phyloP scores from a whole-genome alignment of 2,888 invertebrate genomes.

The Machimus atricapillus region DNA sequence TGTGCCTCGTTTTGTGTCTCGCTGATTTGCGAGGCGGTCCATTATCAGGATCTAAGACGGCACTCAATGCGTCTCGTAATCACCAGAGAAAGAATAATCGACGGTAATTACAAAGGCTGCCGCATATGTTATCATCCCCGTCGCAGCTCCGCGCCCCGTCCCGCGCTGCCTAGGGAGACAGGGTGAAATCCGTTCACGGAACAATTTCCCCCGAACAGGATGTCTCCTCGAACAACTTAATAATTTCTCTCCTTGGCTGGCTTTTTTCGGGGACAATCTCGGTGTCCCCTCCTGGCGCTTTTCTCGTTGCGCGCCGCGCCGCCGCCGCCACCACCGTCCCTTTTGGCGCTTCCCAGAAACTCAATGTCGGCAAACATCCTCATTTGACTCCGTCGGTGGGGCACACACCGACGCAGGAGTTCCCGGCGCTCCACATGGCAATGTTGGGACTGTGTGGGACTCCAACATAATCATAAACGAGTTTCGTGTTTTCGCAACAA shows the following conservation, averaged over 20 bases:
- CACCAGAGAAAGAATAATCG: conserved; percentile 18
- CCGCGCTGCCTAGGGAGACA: background rate
- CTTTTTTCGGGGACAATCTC: conserved; percentile 25
- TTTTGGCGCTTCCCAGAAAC: background rate
- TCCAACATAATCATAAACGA: conserved; percentile 42
- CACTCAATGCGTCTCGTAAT: conserved; percentile 15
- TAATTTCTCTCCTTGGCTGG: conserved; percentile 20
- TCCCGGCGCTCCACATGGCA: conserved; percentile 22
- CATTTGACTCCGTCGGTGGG: conserved; percentile 21
- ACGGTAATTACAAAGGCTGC: conserved; percentile 12
- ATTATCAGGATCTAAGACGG: background rate
- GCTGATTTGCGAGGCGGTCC: background rate
- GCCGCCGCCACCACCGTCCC: background rate
- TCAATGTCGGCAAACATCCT: conserved; percentile 34
- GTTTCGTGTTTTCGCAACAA: conserved; percentile 44
- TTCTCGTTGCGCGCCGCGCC: background rate
- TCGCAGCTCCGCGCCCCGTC: background rate
- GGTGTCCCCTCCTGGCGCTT: background rate
- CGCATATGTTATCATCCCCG: conserved; percentile 21
- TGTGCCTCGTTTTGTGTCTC: background rate
- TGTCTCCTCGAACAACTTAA: conserved; percentile 40
- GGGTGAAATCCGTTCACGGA: conserved; percentile 31
- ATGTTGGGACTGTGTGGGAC: conserved; percentile 1
- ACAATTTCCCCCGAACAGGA: conserved; percentile 33
- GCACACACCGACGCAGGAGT: conserved; percentile 8